phyloP scores from a whole-genome alignment of 2,888 invertebrate species.

The Hermaeophaga mercurialis region DNA sequence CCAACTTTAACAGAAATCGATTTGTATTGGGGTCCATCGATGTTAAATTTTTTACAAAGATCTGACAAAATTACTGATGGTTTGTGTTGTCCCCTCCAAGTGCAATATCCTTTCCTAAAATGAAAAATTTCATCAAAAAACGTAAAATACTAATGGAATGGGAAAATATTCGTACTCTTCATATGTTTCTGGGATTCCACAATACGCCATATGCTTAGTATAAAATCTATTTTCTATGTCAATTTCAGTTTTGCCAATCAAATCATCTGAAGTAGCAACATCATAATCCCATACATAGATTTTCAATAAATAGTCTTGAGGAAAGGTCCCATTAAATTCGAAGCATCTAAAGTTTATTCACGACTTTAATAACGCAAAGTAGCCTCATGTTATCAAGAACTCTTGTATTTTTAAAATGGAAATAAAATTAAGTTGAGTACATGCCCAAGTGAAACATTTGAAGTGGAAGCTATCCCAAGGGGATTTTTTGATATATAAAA shows the following conservation, averaged over 20 bases:
- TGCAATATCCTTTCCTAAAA: slow-evolving; percentile 67
- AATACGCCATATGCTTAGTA: slow-evolving; percentile 76
- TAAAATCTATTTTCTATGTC: slow-evolving; percentile 89
- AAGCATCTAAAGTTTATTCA: slow-evolving; percentile 70
- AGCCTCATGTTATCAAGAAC: no score
- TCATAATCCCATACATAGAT: slow-evolving; percentile 81
- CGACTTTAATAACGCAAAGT: no score
- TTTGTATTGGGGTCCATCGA: slow-evolving; percentile 63
- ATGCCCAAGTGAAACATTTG: no score
- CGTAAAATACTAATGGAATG: no score
- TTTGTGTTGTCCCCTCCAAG: slow-evolving; percentile 77
- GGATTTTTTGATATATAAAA: no score
- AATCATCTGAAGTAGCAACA: slow-evolving; percentile 68
- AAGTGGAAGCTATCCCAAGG: no score
- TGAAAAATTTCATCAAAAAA: not conserved
- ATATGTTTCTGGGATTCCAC: slow-evolving; percentile 76
- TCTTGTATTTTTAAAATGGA: no score
- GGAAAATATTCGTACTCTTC: slow-evolving; percentile 60
- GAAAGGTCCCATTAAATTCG: slow-evolving; percentile 75
- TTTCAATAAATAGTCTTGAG: slow-evolving; percentile 74
- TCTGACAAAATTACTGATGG: slow-evolving; percentile 75
- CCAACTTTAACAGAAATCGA: slow-evolving; percentile 63
- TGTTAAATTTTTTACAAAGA: slow-evolving; percentile 70
- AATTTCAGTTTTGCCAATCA: slow-evolving; percentile 83
- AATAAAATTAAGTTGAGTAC: no score